These are phyloP conservation scores for Spodoptera litura DNA, from an alignment of 1,140 invertebrate genomes.

Conservation along the genomic window DNA sequence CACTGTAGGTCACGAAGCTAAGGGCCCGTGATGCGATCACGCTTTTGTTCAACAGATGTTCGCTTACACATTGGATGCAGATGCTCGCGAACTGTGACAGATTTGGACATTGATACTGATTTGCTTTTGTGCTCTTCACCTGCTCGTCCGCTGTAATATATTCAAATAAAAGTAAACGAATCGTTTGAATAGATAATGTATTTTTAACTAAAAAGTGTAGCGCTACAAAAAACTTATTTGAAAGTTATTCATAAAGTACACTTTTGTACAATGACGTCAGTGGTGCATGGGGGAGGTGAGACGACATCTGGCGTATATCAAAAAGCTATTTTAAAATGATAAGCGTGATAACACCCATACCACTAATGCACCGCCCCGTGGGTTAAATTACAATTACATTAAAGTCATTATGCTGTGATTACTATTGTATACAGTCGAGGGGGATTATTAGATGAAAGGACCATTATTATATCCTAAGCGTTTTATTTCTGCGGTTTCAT, in stretches of 20 bases:
- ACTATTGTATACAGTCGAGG: conserved; percentile 46
- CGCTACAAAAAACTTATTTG: conserved; percentile 29
- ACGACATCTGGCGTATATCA: conserved; percentile 67
- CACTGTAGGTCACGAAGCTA: conserved; percentile 63
- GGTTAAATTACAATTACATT: conserved; percentile 66
- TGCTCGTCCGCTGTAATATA: background rate
- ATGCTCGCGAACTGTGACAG: conserved; percentile 65
- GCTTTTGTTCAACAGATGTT: conserved; percentile 67
- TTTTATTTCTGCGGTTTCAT: conserved; percentile 34
- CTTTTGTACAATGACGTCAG: conserved; percentile 30
- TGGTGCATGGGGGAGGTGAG: conserved; percentile 49
- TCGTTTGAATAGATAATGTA: background rate
- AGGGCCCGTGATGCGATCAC: conserved; percentile 57
- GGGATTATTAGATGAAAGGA: conserved; percentile 40
- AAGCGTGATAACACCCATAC: conserved; percentile 62
- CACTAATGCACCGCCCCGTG: conserved; percentile 63
- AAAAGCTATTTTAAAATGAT: conserved; percentile 67
- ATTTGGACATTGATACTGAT: conserved; percentile 51
- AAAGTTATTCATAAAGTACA: conserved; percentile 35
- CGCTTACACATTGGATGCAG: conserved; percentile 62
- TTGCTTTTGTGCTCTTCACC: conserved; percentile 39
- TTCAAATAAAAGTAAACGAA: conserved; percentile 20
- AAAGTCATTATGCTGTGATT: conserved; percentile 60
- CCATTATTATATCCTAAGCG: conserved; percentile 39
- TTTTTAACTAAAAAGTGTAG: conserved; percentile 10